Percentiles rank a stretch among this genome's conserved stretches.
Conservation (phyloP, 1,140 invertebrate species). For the Microvelia longipes region DNA sequence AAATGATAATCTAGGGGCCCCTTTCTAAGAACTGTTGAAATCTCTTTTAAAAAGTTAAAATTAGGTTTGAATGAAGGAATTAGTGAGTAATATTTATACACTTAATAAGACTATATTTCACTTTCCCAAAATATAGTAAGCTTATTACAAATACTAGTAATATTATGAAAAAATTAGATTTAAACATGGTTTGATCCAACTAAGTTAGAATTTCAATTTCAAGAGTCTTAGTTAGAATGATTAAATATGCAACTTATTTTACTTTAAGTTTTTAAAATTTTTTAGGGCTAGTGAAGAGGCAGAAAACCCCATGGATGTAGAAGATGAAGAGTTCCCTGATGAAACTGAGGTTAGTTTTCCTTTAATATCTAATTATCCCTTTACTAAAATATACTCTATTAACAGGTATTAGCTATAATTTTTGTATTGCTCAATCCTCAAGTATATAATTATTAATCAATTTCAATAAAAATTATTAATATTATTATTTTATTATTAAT, state of each 20-base stretch:
- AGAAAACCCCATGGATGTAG: conserved; percentile 22
- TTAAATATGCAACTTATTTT: too few species aligned
- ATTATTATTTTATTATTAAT: background rate
- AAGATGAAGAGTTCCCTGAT: conserved; percentile 23
- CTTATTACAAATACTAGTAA: background rate
- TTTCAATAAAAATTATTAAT: background rate
- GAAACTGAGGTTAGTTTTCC: conserved; percentile 21
- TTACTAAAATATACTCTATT: too few species aligned
- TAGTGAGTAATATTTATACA: too few species aligned
- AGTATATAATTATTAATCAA: background rate
- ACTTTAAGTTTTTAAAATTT: background rate
- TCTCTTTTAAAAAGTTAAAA: too few species aligned
- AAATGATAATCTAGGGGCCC: too few species aligned
- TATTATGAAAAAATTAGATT: too few species aligned
- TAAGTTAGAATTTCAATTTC: too few species aligned
- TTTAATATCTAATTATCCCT: too few species aligned
- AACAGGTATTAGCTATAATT: conserved; percentile 15
- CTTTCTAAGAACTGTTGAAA: too few species aligned
- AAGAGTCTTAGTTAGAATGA: too few species aligned
- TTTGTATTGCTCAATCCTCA: background rate
- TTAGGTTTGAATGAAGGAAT: too few species aligned
- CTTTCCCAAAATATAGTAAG: background rate
- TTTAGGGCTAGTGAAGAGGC: conserved; percentile 17
- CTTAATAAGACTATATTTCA: background rate
- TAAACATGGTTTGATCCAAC: too few species aligned